phyloP scores from a whole-genome alignment of 2,888 invertebrate species.

The Antheraea yamamai region DNA sequence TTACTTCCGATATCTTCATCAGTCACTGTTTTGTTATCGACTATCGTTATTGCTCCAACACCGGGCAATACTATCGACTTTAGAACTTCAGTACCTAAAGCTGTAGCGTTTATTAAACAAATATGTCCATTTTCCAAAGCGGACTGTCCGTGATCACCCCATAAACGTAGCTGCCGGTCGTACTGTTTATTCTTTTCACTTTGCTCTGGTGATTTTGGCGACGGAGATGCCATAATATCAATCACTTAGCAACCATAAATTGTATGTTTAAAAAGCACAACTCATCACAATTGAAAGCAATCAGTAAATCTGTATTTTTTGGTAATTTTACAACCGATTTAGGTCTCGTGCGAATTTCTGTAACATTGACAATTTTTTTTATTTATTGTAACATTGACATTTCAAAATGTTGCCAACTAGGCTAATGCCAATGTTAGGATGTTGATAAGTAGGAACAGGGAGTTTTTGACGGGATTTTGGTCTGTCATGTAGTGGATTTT shows the following conservation, averaged over 20 bases:
- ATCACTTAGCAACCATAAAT: background rate
- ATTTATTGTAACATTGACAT: background rate
- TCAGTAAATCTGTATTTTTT: background rate
- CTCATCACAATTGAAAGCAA: background rate
- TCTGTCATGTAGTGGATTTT: no score
- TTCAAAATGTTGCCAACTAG: background rate
- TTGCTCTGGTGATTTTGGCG: slow-evolving; percentile 88
- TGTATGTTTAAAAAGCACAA: background rate
- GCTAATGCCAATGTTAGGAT: background rate
- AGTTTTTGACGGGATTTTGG: no score
- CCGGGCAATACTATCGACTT: slow-evolving; percentile 98
- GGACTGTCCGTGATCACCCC: slow-evolving; percentile 99
- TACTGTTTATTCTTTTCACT: slow-evolving; percentile 90
- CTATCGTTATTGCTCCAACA: slow-evolving; percentile 94
- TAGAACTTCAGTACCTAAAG: slow-evolving; percentile 95
- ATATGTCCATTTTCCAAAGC: slow-evolving; percentile 94
- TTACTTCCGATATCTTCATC: slow-evolving; percentile 97
- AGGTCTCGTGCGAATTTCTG: background rate
- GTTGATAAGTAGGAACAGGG: no score
- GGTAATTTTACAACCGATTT: background rate
- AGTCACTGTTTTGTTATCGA: slow-evolving; percentile 92
- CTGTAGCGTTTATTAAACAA: slow-evolving; percentile 96
- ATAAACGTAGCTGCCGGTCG: slow-evolving; percentile 93
- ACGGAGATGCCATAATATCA: slow-evolving; percentile 83
- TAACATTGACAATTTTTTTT: background rate